phyloP scores from a whole-genome alignment of 2,888 invertebrate species.

The Steinernema hermaphroditum region DNA sequence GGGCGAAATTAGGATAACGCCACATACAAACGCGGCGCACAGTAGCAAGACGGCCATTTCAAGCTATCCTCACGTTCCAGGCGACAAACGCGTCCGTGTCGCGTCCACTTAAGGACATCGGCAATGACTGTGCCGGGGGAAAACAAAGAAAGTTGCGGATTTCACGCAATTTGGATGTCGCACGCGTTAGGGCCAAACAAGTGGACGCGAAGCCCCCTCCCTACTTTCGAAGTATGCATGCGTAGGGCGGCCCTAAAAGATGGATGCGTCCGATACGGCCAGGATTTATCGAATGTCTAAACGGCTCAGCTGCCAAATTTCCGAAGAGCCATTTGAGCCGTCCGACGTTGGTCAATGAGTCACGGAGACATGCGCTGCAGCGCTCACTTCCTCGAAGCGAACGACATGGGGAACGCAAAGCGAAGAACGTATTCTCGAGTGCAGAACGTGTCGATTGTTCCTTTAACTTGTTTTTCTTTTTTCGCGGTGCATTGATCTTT shows the following conservation, averaged over 20 bases:
- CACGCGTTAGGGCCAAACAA: constrained; percentile 24
- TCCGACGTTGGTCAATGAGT: constrained; percentile 5
- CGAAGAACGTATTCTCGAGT: constrained; percentile 20
- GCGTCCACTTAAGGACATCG: constrained; percentile 16
- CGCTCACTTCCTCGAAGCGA: background rate
- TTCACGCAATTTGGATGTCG: constrained; percentile 29
- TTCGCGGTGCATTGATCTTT: background rate
- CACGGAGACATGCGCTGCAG: constrained; percentile 9
- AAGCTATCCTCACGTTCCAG: background rate
- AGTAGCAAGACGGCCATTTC: background rate
- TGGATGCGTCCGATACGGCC: constrained; percentile 30
- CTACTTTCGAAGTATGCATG: constrained; percentile 28
- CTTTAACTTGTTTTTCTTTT: constrained; percentile 28
- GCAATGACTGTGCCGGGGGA: background rate
- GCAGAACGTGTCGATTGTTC: constrained; percentile 7
- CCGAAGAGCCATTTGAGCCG: constrained; percentile 15
- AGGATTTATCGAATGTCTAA: constrained; percentile 31
- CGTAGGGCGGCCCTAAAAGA: constrained; percentile 28
- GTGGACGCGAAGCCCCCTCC: constrained; percentile 21
- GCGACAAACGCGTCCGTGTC: background rate
- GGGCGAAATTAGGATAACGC: constrained; percentile 12
- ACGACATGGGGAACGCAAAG: background rate
- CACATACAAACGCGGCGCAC: background rate
- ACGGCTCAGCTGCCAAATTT: constrained; percentile 29
- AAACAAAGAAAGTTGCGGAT: constrained; percentile 8